These are phyloP conservation scores for Noctilio leporinus DNA, from an alignment of 2,113 vertebrate species.

Conservation along the genomic window DNA sequence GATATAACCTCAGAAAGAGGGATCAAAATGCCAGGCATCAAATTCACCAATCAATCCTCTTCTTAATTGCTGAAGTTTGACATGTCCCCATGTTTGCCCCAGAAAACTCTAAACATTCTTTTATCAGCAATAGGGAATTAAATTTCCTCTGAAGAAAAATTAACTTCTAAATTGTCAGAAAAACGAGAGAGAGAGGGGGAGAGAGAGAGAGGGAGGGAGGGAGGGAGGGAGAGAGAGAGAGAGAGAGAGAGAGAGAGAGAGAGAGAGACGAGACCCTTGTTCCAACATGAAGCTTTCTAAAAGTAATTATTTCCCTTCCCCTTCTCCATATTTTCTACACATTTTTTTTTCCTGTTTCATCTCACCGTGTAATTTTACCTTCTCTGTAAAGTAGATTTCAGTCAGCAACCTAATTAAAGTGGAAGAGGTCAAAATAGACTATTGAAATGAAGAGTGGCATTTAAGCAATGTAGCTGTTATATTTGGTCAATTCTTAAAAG, in stretches of 20 bases:
- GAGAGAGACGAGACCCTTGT: background rate
- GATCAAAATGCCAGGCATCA: constrained; percentile 58
- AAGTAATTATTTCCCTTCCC: background rate
- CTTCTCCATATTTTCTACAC: background rate
- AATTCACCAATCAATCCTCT: constrained; percentile 27
- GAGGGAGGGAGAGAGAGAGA: background rate
- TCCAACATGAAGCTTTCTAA: background rate
- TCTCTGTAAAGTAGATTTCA: background rate
- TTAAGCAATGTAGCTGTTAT: background rate
- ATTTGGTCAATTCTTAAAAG: background rate
- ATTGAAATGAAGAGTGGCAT: background rate
- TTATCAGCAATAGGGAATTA: constrained; percentile 45
- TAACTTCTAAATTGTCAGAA: constrained; percentile 36
- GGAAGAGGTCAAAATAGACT: background rate
- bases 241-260: no score
- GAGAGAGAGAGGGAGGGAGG: background rate
- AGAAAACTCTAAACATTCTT: constrained; percentile 30
- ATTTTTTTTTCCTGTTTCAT: background rate
- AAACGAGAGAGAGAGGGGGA: background rate
- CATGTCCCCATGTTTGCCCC: constrained; percentile 13
- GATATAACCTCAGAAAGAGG: constrained; percentile 47
- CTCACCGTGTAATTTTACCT: background rate
- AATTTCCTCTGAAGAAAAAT: constrained; percentile 55
- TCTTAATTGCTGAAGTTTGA: constrained; percentile 48
- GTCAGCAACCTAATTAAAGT: background rate